Conservation (phyloP, 2,888 invertebrate species). For the Dryocosmus kuriphilus region DNA sequence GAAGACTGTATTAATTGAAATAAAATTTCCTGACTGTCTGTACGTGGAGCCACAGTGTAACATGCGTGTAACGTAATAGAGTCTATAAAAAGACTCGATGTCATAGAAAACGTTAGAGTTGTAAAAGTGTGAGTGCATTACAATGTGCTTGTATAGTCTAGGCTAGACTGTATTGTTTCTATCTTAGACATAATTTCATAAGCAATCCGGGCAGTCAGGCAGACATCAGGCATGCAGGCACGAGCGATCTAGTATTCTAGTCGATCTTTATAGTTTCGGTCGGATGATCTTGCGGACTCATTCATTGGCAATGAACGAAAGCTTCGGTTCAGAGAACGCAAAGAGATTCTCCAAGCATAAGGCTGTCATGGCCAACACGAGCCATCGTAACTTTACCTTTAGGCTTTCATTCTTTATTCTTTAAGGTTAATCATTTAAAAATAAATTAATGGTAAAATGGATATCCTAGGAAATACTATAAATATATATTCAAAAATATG, state of each 20-base stretch:
- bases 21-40: constrained; percentile 2
- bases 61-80: constrained; percentile 14
- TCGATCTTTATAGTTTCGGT: constrained; percentile 4
- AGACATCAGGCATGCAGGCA: neutral
- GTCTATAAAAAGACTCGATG: constrained; percentile 34
- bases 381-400: neutral
- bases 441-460: no score
- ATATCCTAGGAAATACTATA: no score
- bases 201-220: neutral
- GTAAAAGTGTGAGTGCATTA: neutral
- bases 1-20: neutral
- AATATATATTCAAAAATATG: no score
- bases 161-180: neutral
- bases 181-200: constrained; percentile 16
- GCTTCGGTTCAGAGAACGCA: constrained; percentile 12
- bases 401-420: neutral
- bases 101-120: constrained; percentile 13
- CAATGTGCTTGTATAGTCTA: neutral
- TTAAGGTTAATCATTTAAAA: no score
- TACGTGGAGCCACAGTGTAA: constrained; percentile 2
- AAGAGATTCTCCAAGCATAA: neutral
- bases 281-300: constrained; percentile 5
- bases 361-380: neutral
- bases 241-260: neutral
- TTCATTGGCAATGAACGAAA: constrained; percentile 8